Conservation (phyloP, 2,797 vertebrate species). For the Dicrostonyx torquatus region DNA sequence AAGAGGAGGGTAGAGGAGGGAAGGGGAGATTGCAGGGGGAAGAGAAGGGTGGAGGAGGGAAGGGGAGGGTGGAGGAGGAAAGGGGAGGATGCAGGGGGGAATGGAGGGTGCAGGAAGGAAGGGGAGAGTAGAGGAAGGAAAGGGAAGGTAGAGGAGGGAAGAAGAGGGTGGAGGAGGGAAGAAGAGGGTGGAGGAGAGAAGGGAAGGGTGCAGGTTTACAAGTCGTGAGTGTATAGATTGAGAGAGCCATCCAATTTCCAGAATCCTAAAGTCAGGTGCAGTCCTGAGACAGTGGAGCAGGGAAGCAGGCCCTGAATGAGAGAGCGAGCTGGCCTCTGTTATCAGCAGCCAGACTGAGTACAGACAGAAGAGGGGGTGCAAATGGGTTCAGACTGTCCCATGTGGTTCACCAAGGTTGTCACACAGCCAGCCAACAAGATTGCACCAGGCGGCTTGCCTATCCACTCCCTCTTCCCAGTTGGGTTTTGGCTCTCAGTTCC, state of each 20-base stretch:
- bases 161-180: too few relatives aligned
- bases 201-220: background rate
- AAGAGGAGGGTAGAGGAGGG: too few relatives aligned
- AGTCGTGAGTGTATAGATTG: background rate
- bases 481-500: slow-evolving; percentile 44
- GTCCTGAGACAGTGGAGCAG: background rate
- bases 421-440: background rate
- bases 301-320: background rate
- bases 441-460: background rate
- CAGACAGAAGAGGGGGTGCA: background rate
- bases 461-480: background rate
- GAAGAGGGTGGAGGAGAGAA: too few relatives aligned
- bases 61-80: too few relatives aligned
- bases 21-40: too few relatives aligned
- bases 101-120: too few relatives aligned
- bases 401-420: rapidly evolving
- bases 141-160: too few relatives aligned
- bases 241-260: background rate
- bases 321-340: background rate
- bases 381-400: background rate
- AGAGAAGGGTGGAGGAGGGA: too few relatives aligned
- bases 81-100: rapidly evolving
- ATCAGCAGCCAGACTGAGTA: background rate
- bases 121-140: too few relatives aligned
- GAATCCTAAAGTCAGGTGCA: background rate